Percentiles rank a stretch among this genome's conserved stretches.
Evolutionary conservation across 2,888 invertebrate species (phyloP).

Genomic region (Cantharis nigra): DNA sequence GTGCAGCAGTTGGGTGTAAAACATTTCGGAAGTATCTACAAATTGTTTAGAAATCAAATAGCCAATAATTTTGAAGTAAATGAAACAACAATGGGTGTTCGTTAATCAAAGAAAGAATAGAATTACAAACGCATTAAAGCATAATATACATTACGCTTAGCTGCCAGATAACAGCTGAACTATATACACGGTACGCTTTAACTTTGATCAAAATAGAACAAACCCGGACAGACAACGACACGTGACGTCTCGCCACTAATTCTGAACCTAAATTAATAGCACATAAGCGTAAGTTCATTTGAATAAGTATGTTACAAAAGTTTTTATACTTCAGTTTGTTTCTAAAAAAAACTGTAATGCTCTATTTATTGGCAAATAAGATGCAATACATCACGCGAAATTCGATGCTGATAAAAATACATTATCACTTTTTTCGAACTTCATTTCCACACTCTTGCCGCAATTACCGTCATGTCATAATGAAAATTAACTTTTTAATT

Average conservation of each 20-base stretch:
- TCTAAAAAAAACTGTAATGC: not conserved
- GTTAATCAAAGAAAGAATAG: constrained; percentile 2
- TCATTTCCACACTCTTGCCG: not conserved
- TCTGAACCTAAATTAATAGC: constrained; percentile 25
- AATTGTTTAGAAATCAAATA: not conserved
- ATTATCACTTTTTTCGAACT: not conserved
- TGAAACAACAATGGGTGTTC: not conserved
- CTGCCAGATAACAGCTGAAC: constrained; percentile 13
- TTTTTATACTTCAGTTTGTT: not conserved
- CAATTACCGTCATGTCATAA: not conserved
- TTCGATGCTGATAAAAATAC: not conserved
- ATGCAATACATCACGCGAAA: not conserved
- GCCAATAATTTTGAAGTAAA: not conserved
- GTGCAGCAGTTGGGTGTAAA: not conserved
- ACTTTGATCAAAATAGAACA: constrained; percentile 23
- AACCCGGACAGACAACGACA: constrained; percentile 27
- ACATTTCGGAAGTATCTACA: not conserved
- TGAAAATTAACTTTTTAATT: not conserved
- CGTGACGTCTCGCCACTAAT: constrained; percentile 26
- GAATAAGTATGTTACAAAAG: not conserved
- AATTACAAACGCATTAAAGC: not conserved
- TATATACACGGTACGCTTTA: constrained; percentile 6
- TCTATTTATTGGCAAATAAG: not conserved
- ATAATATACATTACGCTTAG: constrained; percentile 8
- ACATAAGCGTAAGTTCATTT: not conserved